Evolutionary conservation across 2,797 vertebrate species (phyloP).

Genomic region (Premnoplex brunnescens): DNA sequence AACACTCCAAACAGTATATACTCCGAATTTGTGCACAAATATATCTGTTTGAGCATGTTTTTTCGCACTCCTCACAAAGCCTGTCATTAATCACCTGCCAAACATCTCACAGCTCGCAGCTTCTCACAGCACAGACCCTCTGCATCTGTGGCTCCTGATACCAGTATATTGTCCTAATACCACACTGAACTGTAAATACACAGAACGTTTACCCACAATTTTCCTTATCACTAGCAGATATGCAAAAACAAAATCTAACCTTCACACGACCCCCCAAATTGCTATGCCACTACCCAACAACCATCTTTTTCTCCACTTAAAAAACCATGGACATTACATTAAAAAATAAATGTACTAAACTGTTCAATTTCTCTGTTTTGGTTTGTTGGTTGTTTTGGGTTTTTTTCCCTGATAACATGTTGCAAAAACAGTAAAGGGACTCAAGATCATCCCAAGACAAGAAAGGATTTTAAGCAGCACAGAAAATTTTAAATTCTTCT

Average conservation of each 20-base stretch:
- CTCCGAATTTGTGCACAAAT: not conserved
- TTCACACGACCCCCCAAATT: not conserved
- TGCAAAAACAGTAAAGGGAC: not conserved
- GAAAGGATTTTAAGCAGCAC: not conserved
- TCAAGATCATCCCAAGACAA: not conserved
- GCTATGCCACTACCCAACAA: not conserved
- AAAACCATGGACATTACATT: not conserved
- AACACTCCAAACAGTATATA: not conserved
- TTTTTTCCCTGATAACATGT: not conserved
- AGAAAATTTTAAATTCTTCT: not conserved
- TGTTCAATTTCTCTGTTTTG: not conserved
- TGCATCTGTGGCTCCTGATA: not conserved
- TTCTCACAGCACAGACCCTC: not conserved
- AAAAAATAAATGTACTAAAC: not conserved
- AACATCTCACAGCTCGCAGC: not conserved
- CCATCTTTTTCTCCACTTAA: not conserved
- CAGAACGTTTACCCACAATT: not conserved
- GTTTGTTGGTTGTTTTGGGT: not conserved
- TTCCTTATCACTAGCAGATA: not conserved
- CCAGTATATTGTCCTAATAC: not conserved
- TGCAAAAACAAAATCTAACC: not conserved
- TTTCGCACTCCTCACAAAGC: not conserved
- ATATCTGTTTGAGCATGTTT: rapidly evolving
- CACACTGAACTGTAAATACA: not conserved
- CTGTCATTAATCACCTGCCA: not conserved